These are phyloP conservation scores for Miopithecus talapoin DNA, from an alignment of 2,797 vertebrate species.

Conservation along the genomic window DNA sequence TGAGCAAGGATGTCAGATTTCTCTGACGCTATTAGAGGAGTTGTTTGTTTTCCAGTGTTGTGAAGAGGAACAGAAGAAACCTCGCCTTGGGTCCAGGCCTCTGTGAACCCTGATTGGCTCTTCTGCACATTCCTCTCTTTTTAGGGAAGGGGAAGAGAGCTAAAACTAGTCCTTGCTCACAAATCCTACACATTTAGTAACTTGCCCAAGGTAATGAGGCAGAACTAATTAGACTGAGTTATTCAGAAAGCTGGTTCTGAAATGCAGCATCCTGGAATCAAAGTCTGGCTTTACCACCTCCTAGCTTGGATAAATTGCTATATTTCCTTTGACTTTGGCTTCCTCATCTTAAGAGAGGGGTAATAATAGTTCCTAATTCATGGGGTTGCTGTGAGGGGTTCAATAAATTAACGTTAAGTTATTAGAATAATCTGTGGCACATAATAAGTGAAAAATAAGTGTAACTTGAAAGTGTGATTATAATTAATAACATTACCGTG, in stretches of 20 bases:
- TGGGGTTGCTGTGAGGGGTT: neutral
- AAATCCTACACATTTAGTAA: conserved; percentile 29
- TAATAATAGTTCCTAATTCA: neutral
- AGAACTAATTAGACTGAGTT: conserved; percentile 27
- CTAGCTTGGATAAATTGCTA: neutral
- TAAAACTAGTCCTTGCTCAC: neutral
- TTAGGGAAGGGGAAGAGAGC: neutral
- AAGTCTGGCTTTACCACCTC: neutral
- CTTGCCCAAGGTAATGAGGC: conserved; percentile 17
- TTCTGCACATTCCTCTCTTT: neutral
- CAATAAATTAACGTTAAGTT: neutral
- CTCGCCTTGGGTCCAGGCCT: neutral
- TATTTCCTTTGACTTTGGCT: neutral
- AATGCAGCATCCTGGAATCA: neutral
- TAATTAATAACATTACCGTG: neutral
- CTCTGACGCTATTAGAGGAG: neutral
- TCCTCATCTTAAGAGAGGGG: conserved; percentile 24
- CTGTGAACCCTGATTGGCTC: neutral
- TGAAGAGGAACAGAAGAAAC: neutral
- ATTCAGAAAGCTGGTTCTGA: conserved; percentile 20
- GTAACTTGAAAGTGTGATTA: neutral
- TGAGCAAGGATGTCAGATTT: conserved; percentile 25
- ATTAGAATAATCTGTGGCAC: neutral
- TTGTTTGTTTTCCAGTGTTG: conserved; percentile 2
- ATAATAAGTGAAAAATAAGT: neutral